phyloP scores from a whole-genome alignment of 2,888 invertebrate species.

The Pandemis heparana region DNA sequence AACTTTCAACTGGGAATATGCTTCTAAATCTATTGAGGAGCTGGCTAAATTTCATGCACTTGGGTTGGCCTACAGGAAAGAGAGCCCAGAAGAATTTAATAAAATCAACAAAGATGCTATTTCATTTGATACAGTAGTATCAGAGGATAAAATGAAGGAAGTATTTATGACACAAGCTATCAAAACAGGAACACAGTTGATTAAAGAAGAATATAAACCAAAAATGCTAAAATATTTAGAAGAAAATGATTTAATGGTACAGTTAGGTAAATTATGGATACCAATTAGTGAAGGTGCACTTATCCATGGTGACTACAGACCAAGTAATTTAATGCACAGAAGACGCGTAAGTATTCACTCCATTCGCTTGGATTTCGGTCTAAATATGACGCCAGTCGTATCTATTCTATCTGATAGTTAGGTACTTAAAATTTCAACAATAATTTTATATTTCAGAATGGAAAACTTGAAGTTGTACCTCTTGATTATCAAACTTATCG shows the following conservation, averaged over 20 bases:
- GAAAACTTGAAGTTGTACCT: constrained; percentile 50
- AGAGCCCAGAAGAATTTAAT: constrained; percentile 58
- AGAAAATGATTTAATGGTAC: constrained; percentile 10
- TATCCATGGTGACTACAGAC: constrained; percentile 59
- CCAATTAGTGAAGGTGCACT: constrained; percentile 53
- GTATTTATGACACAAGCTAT: constrained; percentile 23
- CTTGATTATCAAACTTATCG: constrained; percentile 42
- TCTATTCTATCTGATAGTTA: neutral
- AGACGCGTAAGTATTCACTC: constrained; percentile 43
- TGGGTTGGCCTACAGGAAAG: constrained; percentile 65
- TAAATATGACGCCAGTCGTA: neutral
- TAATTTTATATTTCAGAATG: constrained; percentile 46
- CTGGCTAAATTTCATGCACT: constrained; percentile 69
- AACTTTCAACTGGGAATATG: constrained; percentile 61
- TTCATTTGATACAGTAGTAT: neutral
- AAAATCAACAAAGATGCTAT: constrained; percentile 14
- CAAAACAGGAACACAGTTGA: constrained; percentile 22
- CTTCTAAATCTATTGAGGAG: constrained; percentile 53
- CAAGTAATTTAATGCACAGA: constrained; percentile 57
- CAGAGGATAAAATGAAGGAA: constrained; percentile 41
- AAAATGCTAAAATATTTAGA: constrained; percentile 49
- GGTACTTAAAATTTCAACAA: neutral
- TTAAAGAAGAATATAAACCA: constrained; percentile 52
- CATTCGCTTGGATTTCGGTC: neutral
- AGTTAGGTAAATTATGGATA: constrained; percentile 12